Conservation (phyloP, 2,888 invertebrate genomes). For the Drosophila meridionalis region DNA sequence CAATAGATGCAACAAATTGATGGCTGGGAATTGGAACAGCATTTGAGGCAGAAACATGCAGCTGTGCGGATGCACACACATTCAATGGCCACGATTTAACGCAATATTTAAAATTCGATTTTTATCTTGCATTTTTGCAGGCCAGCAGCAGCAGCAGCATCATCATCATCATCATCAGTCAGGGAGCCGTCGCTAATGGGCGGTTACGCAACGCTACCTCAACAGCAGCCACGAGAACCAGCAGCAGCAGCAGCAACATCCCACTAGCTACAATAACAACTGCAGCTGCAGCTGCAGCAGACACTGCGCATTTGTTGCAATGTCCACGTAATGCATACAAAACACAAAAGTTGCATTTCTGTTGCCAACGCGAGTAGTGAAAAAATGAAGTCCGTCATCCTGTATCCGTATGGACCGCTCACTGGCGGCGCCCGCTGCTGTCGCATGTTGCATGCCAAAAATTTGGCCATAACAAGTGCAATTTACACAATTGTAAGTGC, state of each 20-base stretch:
- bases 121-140: constrained; percentile 64
- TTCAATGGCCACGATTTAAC: constrained; percentile 48
- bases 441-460: constrained; percentile 89
- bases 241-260: constrained; percentile 9
- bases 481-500: constrained; percentile 90
- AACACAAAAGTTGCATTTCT: constrained; percentile 61
- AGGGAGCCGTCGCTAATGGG: constrained; percentile 26
- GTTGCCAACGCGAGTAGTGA: constrained; percentile 69
- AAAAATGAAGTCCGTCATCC: constrained; percentile 86
- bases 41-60: constrained; percentile 16
- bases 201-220: constrained; percentile 18
- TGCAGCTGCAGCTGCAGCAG: constrained; percentile 18
- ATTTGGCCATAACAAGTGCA: constrained; percentile 90
- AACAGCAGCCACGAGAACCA: constrained; percentile 19
- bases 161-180: constrained; percentile 11
- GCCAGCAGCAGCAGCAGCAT: neutral
- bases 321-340: constrained; percentile 81
- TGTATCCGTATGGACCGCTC: constrained; percentile 86
- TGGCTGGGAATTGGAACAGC: constrained; percentile 5
- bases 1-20: constrained; percentile 9
- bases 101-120: constrained; percentile 37
- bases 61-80: constrained; percentile 6
- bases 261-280: constrained; percentile 8
- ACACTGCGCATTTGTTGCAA: constrained; percentile 23
- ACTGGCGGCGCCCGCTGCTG: constrained; percentile 86